Conservation (phyloP, 2,113 vertebrate species). For the Passer domesticus region DNA sequence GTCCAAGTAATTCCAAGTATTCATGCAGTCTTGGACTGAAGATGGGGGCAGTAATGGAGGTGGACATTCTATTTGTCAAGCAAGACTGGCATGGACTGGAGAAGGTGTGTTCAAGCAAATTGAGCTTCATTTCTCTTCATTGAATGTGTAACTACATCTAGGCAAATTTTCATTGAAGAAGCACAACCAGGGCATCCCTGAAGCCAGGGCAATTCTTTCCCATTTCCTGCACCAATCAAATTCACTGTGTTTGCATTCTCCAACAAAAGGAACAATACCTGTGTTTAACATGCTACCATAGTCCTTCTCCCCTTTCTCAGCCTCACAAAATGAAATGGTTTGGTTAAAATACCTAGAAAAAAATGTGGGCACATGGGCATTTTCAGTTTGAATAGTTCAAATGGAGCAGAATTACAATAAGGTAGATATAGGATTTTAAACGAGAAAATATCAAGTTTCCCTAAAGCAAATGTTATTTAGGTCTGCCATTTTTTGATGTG, state of each 20-base stretch:
- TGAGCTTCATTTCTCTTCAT: not conserved
- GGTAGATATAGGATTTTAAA: not conserved
- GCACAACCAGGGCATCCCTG: not conserved
- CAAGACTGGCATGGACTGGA: not conserved
- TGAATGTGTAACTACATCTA: not conserved
- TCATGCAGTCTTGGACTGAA: not conserved
- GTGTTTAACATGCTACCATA: not conserved
- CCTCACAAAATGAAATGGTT: not conserved
- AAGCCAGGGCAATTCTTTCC: not conserved
- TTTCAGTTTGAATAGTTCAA: not conserved
- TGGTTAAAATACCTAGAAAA: not conserved
- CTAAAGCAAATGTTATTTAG: not conserved
- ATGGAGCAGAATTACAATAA: not conserved
- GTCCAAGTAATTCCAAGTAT: not conserved
- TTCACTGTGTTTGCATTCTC: not conserved
- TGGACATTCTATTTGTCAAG: not conserved
- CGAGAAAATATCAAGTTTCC: not conserved
- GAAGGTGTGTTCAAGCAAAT: not conserved
- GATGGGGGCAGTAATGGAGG: not conserved
- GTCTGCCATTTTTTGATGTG: not conserved
- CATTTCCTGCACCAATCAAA: not conserved
- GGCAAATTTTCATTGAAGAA: not conserved
- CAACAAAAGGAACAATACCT: not conserved
- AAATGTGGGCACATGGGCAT: not conserved
- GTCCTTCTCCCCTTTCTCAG: not conserved